phyloP scores from a whole-genome alignment of 2,797 vertebrate genomes.

The Melanotaenia boesemani region DNA sequence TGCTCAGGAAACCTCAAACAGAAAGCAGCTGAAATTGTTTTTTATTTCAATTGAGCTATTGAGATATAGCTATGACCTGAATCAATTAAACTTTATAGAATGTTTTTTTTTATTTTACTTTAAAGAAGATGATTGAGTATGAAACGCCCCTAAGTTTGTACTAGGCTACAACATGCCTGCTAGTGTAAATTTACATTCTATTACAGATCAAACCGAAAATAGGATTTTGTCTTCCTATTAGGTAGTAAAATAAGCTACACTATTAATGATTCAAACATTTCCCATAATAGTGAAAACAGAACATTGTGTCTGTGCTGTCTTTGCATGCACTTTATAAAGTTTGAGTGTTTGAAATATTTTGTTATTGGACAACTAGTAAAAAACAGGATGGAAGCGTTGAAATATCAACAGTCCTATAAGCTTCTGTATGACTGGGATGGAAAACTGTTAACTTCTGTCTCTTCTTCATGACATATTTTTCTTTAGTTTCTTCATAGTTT shows the following conservation, averaged over 20 bases:
- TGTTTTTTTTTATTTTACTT: background rate
- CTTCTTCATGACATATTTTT: slow-evolving; percentile 1
- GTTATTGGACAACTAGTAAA: no score
- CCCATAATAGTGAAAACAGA: background rate
- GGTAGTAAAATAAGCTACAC: background rate
- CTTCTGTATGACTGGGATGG: background rate
- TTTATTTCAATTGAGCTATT: background rate
- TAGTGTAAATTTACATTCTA: background rate
- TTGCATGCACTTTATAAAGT: background rate
- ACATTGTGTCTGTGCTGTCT: background rate
- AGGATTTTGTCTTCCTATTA: background rate
- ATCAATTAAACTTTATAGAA: background rate
- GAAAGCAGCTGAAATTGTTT: background rate
- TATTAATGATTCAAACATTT: background rate
- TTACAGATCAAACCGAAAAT: background rate
- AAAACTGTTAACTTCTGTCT: background rate
- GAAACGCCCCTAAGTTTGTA: background rate
- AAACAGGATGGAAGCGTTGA: background rate
- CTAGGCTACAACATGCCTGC: background rate
- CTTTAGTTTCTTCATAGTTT: slow-evolving; percentile 16
- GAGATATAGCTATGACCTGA: background rate
- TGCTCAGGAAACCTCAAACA: background rate
- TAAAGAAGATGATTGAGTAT: background rate
- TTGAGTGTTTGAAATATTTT: background rate
- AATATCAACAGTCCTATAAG: no score